phyloP scores from a whole-genome alignment of 2,113 vertebrate genomes.

The Amblyopsis rosae region DNA sequence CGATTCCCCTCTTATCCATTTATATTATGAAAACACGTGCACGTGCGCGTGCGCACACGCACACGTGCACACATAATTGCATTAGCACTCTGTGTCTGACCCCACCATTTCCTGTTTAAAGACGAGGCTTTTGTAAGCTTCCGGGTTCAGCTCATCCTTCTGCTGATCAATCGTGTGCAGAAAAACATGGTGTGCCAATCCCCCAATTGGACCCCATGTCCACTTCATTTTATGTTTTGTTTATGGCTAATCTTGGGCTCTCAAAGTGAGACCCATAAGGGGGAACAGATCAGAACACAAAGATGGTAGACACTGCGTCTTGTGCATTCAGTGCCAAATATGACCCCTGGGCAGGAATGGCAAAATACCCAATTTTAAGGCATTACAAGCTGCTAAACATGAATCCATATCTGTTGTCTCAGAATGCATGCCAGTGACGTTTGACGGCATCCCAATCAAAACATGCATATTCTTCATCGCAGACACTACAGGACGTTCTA shows the following conservation, averaged over 20 bases:
- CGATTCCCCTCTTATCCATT: conserved; percentile 52
- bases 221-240: conserved; percentile 68
- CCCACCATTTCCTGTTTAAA: neutral
- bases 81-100: neutral
- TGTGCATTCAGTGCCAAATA: neutral
- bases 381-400: no score
- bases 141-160: neutral
- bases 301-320: neutral
- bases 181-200: conserved; percentile 47
- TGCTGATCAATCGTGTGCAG: conserved; percentile 3
- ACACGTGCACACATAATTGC: neutral
- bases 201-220: conserved; percentile 45
- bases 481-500: no score
- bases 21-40: conserved; percentile 1
- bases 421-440: neutral
- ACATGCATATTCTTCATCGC: no score
- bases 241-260: conserved; percentile 60
- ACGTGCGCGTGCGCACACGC: neutral
- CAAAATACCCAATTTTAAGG: no score
- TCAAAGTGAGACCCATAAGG: conserved; percentile 46
- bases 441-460: no score
- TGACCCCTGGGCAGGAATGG: neutral
- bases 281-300: neutral
- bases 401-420: neutral
- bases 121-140: neutral